Evolutionary conservation across 2,797 vertebrate genomes (phyloP).

Genomic region (Phataginus tetradactyla): DNA sequence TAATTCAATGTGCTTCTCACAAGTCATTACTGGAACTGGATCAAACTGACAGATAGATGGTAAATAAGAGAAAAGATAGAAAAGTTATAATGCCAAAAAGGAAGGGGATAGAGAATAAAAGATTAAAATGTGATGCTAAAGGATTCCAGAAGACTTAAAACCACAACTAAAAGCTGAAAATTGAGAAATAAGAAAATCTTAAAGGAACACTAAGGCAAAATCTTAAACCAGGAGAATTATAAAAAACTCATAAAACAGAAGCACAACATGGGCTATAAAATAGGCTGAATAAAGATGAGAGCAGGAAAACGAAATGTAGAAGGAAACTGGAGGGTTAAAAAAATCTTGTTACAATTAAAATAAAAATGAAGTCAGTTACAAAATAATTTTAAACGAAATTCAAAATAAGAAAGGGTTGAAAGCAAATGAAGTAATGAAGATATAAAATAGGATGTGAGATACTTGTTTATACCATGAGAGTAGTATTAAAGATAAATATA

Average conservation of each 20-base stretch:
- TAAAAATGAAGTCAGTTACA: conserved; percentile 15
- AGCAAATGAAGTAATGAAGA: neutral
- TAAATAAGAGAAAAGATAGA: neutral
- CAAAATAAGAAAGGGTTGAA: conserved; percentile 40
- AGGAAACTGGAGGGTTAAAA: neutral
- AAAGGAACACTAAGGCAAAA: neutral
- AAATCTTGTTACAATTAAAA: conserved; percentile 36
- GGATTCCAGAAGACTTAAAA: neutral
- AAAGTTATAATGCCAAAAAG: neutral
- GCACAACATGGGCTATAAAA: no score
- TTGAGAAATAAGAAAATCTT: conserved; percentile 28
- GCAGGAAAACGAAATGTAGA: neutral
- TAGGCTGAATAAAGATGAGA: conserved; percentile 1
- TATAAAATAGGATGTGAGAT: neutral
- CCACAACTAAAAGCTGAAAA: conserved; percentile 4
- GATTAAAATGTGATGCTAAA: neutral
- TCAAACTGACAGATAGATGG: neutral
- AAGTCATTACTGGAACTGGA: neutral
- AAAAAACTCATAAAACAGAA: neutral
- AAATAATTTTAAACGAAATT: conserved; percentile 56
- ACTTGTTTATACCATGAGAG: neutral
- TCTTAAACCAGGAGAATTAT: conserved; percentile 14
- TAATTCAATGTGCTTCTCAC: neutral
- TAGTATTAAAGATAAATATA: neutral
- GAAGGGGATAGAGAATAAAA: neutral